Percentiles rank a stretch among this genome's conserved stretches.
These are phyloP conservation scores for Ichneumoninae sp. DNA, from an alignment of 2,888 invertebrate genomes.

Conservation along the genomic window DNA sequence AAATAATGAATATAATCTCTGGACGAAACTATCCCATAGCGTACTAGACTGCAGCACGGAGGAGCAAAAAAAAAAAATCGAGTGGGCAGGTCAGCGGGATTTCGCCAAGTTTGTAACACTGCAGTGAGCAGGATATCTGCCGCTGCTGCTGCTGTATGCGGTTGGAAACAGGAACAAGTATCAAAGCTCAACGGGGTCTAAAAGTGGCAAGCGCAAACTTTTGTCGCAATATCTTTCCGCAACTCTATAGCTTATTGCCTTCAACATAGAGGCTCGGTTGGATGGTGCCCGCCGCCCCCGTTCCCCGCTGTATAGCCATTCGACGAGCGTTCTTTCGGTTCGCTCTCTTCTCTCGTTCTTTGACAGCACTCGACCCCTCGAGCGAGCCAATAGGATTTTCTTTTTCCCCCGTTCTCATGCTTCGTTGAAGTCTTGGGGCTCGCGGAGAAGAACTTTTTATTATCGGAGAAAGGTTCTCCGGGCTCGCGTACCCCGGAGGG, in stretches of 20 bases:
- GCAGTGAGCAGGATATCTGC: constrained; percentile 29
- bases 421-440: constrained; percentile 45
- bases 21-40: neutral
- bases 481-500: constrained; percentile 28
- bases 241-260: constrained; percentile 66
- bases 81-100: constrained; percentile 56
- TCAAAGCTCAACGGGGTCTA: constrained; percentile 59
- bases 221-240: constrained; percentile 69
- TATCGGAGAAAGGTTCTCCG: constrained; percentile 58
- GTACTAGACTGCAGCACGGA: constrained; percentile 1
- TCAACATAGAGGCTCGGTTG: constrained; percentile 31
- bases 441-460: constrained; percentile 59
- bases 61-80: neutral
- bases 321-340: constrained; percentile 45
- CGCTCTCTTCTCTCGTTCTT: constrained; percentile 54
- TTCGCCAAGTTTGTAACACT: constrained; percentile 62
- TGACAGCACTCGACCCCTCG: constrained; percentile 55
- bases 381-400: constrained; percentile 66
- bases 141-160: constrained; percentile 33
- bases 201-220: constrained; percentile 68
- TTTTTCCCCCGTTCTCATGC: constrained; percentile 52
- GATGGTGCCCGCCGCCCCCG: neutral
- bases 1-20: neutral
- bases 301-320: constrained; percentile 44
- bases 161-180: constrained; percentile 50